Evolutionary conservation across 1,140 invertebrate genomes (phyloP).

Genomic region (Arion vulgaris): DNA sequence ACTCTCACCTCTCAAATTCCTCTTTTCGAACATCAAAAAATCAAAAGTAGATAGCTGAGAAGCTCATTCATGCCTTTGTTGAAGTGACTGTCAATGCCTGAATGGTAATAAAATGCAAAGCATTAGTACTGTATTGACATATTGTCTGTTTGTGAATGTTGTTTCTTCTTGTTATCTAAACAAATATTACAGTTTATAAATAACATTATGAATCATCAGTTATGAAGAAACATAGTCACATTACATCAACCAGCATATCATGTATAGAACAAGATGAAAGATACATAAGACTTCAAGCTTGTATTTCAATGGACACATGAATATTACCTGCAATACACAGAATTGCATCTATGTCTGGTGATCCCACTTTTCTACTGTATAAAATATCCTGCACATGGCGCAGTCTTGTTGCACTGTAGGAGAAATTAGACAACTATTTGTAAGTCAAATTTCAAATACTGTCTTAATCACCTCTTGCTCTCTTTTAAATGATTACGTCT

Average conservation of each 20-base stretch:
- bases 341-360: conserved; percentile 56
- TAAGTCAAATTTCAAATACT: too few species aligned
- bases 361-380: conserved; percentile 36
- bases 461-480: too few species aligned
- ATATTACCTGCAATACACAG: conserved; percentile 61
- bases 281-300: too few species aligned
- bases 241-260: too few species aligned
- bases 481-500: too few species aligned
- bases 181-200: neutral
- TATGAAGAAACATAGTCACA: too few species aligned
- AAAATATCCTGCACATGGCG: conserved; percentile 57
- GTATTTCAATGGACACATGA: too few species aligned
- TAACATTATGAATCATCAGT: too few species aligned
- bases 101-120: too few species aligned
- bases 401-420: conserved; percentile 53
- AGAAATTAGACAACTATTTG: too few species aligned
- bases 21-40: conserved; percentile 65
- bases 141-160: neutral
- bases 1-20: conserved; percentile 63
- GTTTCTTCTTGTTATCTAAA: neutral
- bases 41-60: conserved; percentile 67
- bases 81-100: conserved; percentile 69
- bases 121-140: neutral
- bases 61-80: conserved; percentile 66
- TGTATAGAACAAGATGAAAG: too few species aligned